Conservation (phyloP, 2,888 invertebrate species). For the Hirudinaria manillensis region DNA sequence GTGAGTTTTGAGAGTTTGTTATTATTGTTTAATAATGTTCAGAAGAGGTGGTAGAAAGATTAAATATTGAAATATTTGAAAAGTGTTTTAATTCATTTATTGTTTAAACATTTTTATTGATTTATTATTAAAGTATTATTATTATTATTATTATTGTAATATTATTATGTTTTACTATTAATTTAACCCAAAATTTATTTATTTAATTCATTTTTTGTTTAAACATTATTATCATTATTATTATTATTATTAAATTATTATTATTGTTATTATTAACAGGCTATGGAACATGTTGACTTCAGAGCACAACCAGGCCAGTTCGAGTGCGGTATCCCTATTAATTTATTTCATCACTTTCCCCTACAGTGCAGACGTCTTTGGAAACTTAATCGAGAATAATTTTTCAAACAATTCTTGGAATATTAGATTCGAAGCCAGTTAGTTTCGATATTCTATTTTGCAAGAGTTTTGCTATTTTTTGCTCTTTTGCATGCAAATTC, state of each 20-base stretch:
- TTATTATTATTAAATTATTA: not conserved
- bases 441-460: not conserved
- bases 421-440: conserved; percentile 80
- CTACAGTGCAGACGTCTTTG: conserved; percentile 88
- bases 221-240: not conserved
- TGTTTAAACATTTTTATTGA: not conserved
- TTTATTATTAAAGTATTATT: not conserved
- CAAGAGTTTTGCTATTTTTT: not conserved
- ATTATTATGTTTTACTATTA: not conserved
- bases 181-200: not conserved
- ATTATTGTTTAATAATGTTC: not conserved
- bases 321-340: conserved; percentile 82
- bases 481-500: too few species aligned
- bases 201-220: not conserved
- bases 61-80: not conserved
- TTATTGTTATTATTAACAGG: conserved; percentile 57
- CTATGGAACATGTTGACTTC: conserved; percentile 87
- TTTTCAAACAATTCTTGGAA: conserved; percentile 86
- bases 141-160: not conserved
- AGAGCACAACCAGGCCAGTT: conserved; percentile 86
- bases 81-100: not conserved
- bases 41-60: not conserved
- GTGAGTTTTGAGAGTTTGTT: conserved; percentile 57
- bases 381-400: conserved; percentile 86
- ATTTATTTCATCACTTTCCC: conserved; percentile 90